Evolutionary conservation across 2,113 vertebrate genomes (phyloP).

Genomic region (Cyprinodon tularosa): DNA sequence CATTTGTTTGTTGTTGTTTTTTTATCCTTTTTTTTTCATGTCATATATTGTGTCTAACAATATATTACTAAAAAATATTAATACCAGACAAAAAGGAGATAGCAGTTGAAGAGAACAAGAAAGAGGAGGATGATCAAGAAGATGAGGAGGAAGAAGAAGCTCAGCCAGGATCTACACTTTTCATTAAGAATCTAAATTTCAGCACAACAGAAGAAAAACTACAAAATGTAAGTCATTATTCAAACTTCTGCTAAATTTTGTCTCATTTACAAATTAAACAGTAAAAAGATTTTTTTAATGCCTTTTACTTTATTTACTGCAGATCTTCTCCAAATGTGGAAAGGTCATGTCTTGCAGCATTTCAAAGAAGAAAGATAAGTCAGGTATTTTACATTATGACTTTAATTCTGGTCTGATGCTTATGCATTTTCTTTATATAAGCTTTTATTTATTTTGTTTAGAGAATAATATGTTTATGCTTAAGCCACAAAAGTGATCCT

Average conservation of each 20-base stretch:
- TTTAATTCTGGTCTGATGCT: background rate
- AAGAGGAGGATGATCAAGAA: slow-evolving; percentile 66
- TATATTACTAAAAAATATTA: background rate
- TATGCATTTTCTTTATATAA: background rate
- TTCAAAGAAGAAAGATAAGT: slow-evolving; percentile 93
- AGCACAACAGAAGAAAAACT: slow-evolving; percentile 87
- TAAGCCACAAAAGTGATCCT: background rate
- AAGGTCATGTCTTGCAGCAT: slow-evolving; percentile 86
- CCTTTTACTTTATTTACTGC: slow-evolving; percentile 55
- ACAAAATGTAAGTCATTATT: slow-evolving; percentile 70
- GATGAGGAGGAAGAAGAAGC: slow-evolving; percentile 85
- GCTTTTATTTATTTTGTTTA: background rate
- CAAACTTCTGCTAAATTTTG: background rate
- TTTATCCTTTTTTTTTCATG: background rate
- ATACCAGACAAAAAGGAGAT: slow-evolving; percentile 29
- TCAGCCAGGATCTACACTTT: slow-evolving; percentile 89
- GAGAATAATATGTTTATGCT: background rate
- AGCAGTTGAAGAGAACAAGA: slow-evolving; percentile 40
- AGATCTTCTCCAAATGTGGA: slow-evolving; percentile 90
- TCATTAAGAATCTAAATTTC: slow-evolving; percentile 96
- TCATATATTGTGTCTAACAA: background rate
- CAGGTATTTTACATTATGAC: slow-evolving; percentile 76
- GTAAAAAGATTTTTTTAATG: background rate
- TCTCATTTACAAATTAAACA: background rate
- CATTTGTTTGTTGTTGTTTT: background rate